These are phyloP conservation scores for Lophura nycthemera DNA, from an alignment of 2,113 vertebrate genomes.

Conservation along the genomic window DNA sequence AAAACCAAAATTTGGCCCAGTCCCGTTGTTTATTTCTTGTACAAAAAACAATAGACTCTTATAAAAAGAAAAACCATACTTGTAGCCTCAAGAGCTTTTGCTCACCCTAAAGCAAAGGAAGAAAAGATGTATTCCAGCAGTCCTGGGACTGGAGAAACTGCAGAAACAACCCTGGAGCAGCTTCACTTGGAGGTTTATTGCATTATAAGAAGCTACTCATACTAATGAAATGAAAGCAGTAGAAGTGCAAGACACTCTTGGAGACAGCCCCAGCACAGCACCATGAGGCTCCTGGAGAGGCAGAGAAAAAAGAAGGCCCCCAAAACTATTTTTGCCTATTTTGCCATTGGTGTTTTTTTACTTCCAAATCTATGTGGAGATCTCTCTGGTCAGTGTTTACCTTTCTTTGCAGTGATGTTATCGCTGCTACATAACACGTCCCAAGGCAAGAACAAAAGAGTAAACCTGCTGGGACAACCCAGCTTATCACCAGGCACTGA, in stretches of 20 bases:
- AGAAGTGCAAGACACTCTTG: background rate
- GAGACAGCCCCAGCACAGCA: background rate
- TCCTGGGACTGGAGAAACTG: background rate
- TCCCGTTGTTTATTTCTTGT: background rate
- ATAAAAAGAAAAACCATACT: background rate
- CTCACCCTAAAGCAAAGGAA: background rate
- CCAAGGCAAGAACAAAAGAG: constrained; percentile 73
- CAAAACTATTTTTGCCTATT: background rate
- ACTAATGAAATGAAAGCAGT: background rate
- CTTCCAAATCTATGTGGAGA: constrained; percentile 28
- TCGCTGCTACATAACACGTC: constrained; percentile 69
- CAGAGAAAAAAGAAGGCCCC: background rate
- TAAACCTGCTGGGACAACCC: constrained; percentile 70
- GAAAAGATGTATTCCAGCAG: rapidly evolving
- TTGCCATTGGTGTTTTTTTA: background rate
- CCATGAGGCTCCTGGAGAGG: rapidly evolving
- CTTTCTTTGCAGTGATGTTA: constrained; percentile 60
- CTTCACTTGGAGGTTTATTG: background rate
- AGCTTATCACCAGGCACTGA: constrained; percentile 76
- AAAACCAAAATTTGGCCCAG: background rate
- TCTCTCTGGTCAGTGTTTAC: constrained; percentile 60
- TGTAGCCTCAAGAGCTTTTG: background rate
- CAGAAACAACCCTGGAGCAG: background rate
- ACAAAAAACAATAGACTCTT: background rate
- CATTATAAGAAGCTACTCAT: background rate